Base-by-base conservation (phyloP, 2,797 vertebrate genomes). In the Borostomias antarcticus region DNA sequence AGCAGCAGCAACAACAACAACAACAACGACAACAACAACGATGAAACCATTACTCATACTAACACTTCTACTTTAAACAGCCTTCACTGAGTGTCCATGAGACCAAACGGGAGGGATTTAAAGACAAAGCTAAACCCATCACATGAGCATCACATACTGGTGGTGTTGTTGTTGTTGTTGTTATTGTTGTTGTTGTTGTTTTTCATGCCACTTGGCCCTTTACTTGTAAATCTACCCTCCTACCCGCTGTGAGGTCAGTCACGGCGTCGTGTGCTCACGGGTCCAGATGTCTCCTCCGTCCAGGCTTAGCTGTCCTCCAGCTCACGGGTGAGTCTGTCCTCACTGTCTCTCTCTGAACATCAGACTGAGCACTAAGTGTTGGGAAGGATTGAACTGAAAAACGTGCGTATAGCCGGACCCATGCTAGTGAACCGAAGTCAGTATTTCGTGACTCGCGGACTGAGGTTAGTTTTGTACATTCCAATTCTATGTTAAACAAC, bases 231-330 rank as follows among this genome's bases (percentile, higher is more conserved):
- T 9, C 74, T 59, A 71, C 74, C 32, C 52, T 23, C 2, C 51
- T 25, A 43, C 64, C 51, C 35, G 54, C 52, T 23, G 51, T n/a
- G 21, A 45, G 59, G 58, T 80, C 76, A 74, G 75, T 85, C 70
- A 68, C 9, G 52, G 19, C 23, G 47, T 56, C 53, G 74, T 21
- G 28, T 35, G 62, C 71, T 86, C 82, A 88, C 60, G 70, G 74
- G 61, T 68, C 66, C 59, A 59, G 69, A 75, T 28, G 58, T 83
- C 69, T 66, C 70, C 64, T 61, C 45, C 72, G 67, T 77, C 66
- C 58, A 61, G 70, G n/a, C n/a, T 87, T 68, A 66, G 75, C 73
- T 57, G 64, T 66, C 81, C 81, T 80, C 63, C 48, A 79, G 82
- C 77, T 29, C 68, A 58, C 51, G 28, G 71, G 58, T 82, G 56